Percentiles rank a stretch among this genome's conserved stretches.
These are phyloP conservation scores for Spilosoma lubricipeda DNA, from an alignment of 2,888 invertebrate genomes.

Conservation along the genomic window DNA sequence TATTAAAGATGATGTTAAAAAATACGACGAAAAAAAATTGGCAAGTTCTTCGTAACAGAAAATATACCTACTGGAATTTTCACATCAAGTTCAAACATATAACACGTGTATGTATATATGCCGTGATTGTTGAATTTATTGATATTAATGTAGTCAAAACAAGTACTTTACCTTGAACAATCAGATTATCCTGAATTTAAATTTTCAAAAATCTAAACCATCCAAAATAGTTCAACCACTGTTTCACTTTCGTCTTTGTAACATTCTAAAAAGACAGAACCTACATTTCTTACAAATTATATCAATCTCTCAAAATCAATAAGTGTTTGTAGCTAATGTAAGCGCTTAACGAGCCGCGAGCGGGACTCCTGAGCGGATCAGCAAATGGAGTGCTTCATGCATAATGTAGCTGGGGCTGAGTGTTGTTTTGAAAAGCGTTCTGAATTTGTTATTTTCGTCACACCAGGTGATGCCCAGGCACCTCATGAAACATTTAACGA, in stretches of 20 bases:
- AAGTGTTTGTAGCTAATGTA: constrained; percentile 85
- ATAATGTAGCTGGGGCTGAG: constrained; percentile 84
- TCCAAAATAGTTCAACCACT: background rate
- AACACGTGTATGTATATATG: background rate
- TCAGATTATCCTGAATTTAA: background rate
- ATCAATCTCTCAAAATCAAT: constrained; percentile 84
- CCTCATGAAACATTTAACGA: constrained; percentile 83
- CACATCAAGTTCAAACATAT: background rate
- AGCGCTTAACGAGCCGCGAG: constrained; percentile 85
- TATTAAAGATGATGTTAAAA: too few relatives aligned
- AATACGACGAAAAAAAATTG: too few relatives aligned
- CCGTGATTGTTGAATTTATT: background rate
- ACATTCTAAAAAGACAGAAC: constrained; percentile 34
- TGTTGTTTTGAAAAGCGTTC: constrained; percentile 86
- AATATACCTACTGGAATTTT: background rate
- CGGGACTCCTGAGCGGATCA: constrained; percentile 85
- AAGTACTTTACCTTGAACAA: background rate
- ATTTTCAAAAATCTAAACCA: background rate
- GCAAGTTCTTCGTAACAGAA: background rate
- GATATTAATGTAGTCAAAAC: background rate
- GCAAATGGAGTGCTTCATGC: constrained; percentile 86
- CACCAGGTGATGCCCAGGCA: constrained; percentile 81
- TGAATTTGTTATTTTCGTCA: constrained; percentile 85
- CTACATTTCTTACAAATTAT: constrained; percentile 70
- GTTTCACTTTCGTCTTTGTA: background rate